phyloP scores from a whole-genome alignment of 2,888 invertebrate genomes.

The Archaeoteleia sp. region DNA sequence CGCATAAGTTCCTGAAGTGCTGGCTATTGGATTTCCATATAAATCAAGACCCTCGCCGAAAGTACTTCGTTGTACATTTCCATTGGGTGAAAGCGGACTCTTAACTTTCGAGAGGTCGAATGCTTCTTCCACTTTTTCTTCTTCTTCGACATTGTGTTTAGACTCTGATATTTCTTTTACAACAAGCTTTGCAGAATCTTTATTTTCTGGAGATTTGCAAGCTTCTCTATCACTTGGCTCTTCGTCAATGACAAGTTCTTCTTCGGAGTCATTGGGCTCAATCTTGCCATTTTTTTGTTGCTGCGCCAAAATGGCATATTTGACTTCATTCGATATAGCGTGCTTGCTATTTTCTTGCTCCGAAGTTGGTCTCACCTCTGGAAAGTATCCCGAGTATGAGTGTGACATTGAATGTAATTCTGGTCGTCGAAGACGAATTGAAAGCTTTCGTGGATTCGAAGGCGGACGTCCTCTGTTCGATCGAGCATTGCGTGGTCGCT shows the following conservation, averaged over 20 bases:
- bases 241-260: constrained; percentile 83
- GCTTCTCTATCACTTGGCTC: constrained; percentile 70
- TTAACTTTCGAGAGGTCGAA: constrained; percentile 28
- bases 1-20: constrained; percentile 48
- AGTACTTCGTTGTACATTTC: too few relatives aligned
- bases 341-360: constrained; percentile 70
- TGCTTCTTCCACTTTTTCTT: constrained; percentile 43
- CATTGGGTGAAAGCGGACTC: not conserved
- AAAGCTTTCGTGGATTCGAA: constrained; percentile 56
- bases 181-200: constrained; percentile 62
- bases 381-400: constrained; percentile 58
- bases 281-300: constrained; percentile 79
- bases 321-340: constrained; percentile 81
- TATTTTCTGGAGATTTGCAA: constrained; percentile 52
- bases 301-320: constrained; percentile 86
- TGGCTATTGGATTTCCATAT: constrained; percentile 41
- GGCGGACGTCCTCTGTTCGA: constrained; percentile 76
- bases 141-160: constrained; percentile 31
- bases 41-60: constrained; percentile 31
- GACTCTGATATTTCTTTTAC: constrained; percentile 68
- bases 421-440: constrained; percentile 32
- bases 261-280: constrained; percentile 82
- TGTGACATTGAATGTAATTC: constrained; percentile 43
- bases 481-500: constrained; percentile 81
- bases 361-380: constrained; percentile 67